Conservation (phyloP, 1,140 invertebrate species). For the Dufourea novaeangliae region DNA sequence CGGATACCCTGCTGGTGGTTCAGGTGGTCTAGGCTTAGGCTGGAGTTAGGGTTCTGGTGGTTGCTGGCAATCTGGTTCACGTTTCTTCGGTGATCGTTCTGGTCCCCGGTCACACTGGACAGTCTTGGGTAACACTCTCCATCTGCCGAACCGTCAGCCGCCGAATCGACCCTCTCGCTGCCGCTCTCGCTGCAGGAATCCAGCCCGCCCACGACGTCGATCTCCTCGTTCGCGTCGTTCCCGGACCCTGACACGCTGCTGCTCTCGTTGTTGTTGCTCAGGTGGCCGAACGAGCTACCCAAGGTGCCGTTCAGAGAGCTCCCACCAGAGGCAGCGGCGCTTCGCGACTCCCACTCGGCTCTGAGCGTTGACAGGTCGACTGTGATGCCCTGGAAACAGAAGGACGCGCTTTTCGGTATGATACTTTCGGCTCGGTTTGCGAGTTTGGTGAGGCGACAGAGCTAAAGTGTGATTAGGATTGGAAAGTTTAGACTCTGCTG, state of each 20-base stretch:
- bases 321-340: constrained; percentile 73
- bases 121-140: constrained; percentile 78
- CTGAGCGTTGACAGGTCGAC: constrained; percentile 92
- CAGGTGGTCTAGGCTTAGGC: constrained; percentile 70
- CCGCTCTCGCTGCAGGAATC: constrained; percentile 83
- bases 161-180: constrained; percentile 84
- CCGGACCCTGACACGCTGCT: constrained; percentile 87
- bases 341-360: constrained; percentile 90
- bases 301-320: constrained; percentile 67
- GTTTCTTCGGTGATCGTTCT: constrained; percentile 53
- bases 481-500: no score
- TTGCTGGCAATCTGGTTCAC: constrained; percentile 36
- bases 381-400: constrained; percentile 86
- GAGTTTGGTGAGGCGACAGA: no score
- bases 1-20: constrained; percentile 80
- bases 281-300: constrained; percentile 66
- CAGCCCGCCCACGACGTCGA: constrained; percentile 88
- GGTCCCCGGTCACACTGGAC: constrained; percentile 32
- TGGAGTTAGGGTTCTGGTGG: constrained; percentile 55
- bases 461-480: no score
- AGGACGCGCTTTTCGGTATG: background rate
- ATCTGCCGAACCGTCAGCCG: constrained; percentile 84
- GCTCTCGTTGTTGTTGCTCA: constrained; percentile 84
- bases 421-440: background rate
- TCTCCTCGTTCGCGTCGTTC: constrained; percentile 88